Evolutionary conservation across 2,888 invertebrate species (phyloP).

Genomic region (Drosophila flavopinicola): DNA sequence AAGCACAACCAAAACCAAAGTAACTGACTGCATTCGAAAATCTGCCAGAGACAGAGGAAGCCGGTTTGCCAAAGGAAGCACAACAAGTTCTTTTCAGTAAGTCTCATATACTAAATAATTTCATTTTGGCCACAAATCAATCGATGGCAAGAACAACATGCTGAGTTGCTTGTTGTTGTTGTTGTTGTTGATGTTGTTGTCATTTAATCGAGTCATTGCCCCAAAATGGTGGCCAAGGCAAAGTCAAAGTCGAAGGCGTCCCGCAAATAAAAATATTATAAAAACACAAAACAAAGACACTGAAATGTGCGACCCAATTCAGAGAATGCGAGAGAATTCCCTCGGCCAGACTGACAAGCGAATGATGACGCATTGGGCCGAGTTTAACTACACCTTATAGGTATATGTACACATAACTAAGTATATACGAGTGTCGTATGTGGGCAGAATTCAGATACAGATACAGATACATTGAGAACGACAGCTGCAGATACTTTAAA

Average conservation of each 20-base stretch:
- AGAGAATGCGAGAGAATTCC: slow-evolving; percentile 44
- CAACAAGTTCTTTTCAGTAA: slow-evolving; percentile 24
- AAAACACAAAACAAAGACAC: slow-evolving; percentile 46
- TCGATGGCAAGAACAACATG: slow-evolving; percentile 14
- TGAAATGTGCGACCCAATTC: slow-evolving; percentile 74
- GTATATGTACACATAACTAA: slow-evolving; percentile 1
- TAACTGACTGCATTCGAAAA: slow-evolving; percentile 39
- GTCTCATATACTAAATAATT: slow-evolving; percentile 30
- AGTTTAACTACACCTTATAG: slow-evolving; percentile 16
- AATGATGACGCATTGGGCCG: slow-evolving; percentile 51
- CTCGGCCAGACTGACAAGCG: slow-evolving; percentile 20
- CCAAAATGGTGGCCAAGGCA: slow-evolving; percentile 64
- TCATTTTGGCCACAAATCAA: slow-evolving; percentile 25
- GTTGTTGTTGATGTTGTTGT: slow-evolving; percentile 23
- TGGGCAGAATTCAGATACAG: slow-evolving; percentile 15
- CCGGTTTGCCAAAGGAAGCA: slow-evolving; percentile 35
- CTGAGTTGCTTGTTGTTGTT: slow-evolving; percentile 10
- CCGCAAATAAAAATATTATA: no score
- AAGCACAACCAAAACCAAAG: slow-evolving; percentile 13
- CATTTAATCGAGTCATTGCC: slow-evolving; percentile 75
- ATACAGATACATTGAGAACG: slow-evolving; percentile 7
- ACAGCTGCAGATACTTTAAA: slow-evolving; percentile 17
- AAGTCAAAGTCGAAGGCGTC: slow-evolving; percentile 33
- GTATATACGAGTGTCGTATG: neutral
- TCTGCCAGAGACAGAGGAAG: neutral